phyloP scores from a whole-genome alignment of 2,888 invertebrate genomes.

The Leistus spinibarbis region DNA sequence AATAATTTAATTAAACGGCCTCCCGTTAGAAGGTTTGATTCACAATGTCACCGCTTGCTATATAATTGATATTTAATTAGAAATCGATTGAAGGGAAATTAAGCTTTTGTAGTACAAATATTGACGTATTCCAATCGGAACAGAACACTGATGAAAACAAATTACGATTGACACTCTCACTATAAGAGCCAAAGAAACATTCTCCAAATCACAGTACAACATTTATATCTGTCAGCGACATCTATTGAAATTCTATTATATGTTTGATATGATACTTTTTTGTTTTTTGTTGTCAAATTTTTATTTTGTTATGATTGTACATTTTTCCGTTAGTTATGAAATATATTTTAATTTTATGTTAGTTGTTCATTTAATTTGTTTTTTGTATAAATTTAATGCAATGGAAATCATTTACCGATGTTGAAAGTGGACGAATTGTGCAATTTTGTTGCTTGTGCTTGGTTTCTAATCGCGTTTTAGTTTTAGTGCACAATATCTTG shows the following conservation, averaged over 20 bases:
- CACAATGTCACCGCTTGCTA: background rate
- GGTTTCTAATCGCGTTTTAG: background rate
- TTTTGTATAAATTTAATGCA: background rate
- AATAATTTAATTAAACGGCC: background rate
- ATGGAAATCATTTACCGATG: too few relatives aligned
- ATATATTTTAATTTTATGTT: background rate
- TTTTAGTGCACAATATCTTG: background rate
- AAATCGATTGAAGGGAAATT: conserved; percentile 2
- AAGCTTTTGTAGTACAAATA: background rate
- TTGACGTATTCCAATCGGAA: background rate
- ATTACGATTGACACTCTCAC: too few relatives aligned
- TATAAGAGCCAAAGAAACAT: background rate
- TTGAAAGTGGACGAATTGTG: too few relatives aligned
- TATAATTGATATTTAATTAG: conserved; percentile 27
- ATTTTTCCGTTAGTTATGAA: background rate
- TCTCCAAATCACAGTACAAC: background rate
- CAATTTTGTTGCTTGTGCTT: too few relatives aligned
- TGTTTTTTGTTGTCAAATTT: too few relatives aligned
- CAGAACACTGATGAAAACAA: background rate
- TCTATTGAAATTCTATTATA: too few relatives aligned
- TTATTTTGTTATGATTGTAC: background rate
- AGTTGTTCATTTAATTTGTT: background rate
- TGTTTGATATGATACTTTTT: too few relatives aligned
- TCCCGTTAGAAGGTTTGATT: too few relatives aligned
- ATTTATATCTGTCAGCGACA: too few relatives aligned